Evolutionary conservation across 1,140 invertebrate genomes (phyloP), one percentile per base, ranked within the genome.

Genomic region (Whitmania pigra): DNA sequence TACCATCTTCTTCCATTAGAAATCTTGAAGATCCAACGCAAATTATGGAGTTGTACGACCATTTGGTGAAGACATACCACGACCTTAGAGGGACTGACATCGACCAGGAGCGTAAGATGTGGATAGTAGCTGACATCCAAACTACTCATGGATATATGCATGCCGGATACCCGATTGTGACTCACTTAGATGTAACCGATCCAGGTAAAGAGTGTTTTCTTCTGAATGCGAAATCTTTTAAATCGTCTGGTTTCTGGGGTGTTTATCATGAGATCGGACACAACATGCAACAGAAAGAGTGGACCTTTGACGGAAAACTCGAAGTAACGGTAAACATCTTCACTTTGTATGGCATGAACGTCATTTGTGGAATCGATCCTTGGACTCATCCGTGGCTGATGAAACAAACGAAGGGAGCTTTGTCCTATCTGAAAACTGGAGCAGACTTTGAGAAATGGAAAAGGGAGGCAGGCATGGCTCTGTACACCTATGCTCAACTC

Each of bases 271-370:
- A 78, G 74, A 40, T 78, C 0, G 77, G 77, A 17, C 77, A 77
- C 69, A 78, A 77, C 60, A 74, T 78, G 43, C 77, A 77, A 71
- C 43, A 72, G 40, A 11, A n/a, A 7, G 31, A 67, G 13, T 78
- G 75, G 75, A 77, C 76, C 0, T 78, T 76, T 72, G 60, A 71
- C 4, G 77, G 75, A 6, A 75, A 74, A 7, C 54, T 17, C 9
- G 77, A 78, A 66, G 77, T 78, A 0, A 78, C 77, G 15, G 68
- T 69, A 25, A 78, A 77, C 63, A 76, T 78, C 40, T 78, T 78
- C 72, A 77, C 77, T 25, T 40, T 78, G 17, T 71, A 75, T 60
- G 77, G 76, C 18, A 78, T 76, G 74, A 71, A 77, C 31, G 29
- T 57, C 18, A 66, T 77, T 17, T 68, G 72, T 25, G 53, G 72